Conservation (phyloP, 1,140 invertebrate genomes). For the Geopemphigus sp. region DNA sequence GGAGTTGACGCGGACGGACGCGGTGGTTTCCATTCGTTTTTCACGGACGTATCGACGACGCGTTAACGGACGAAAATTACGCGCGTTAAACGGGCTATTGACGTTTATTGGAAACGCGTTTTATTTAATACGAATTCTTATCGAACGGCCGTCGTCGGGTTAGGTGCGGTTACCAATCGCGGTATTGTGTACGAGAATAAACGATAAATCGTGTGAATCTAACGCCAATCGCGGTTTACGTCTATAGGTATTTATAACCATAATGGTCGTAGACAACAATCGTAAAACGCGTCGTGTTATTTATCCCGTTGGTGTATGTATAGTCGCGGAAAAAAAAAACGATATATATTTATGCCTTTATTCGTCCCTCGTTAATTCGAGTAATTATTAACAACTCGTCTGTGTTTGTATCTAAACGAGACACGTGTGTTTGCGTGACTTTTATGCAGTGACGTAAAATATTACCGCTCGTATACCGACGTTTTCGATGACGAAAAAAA, state of each 20-base stretch:
- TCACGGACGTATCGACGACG: too few species aligned
- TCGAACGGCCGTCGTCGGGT: too few species aligned
- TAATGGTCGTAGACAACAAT: background rate
- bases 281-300: background rate
- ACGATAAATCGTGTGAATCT: too few species aligned
- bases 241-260: background rate
- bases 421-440: background rate
- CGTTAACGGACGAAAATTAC: too few species aligned
- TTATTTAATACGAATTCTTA: too few species aligned
- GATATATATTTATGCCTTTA: background rate
- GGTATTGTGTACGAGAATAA: too few species aligned
- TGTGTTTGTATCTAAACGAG: background rate
- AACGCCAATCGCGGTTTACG: too few species aligned
- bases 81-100: too few species aligned
- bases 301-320: background rate
- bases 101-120: too few species aligned
- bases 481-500: conserved; percentile 2
- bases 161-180: too few species aligned
- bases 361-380: conserved; percentile 11
- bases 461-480: background rate
- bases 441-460: background rate
- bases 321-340: background rate
- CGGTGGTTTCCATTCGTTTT: too few species aligned
- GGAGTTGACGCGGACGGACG: too few species aligned
- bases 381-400: background rate